phyloP scores from a whole-genome alignment of 2,113 vertebrate species.

The Steatornis caripensis region DNA sequence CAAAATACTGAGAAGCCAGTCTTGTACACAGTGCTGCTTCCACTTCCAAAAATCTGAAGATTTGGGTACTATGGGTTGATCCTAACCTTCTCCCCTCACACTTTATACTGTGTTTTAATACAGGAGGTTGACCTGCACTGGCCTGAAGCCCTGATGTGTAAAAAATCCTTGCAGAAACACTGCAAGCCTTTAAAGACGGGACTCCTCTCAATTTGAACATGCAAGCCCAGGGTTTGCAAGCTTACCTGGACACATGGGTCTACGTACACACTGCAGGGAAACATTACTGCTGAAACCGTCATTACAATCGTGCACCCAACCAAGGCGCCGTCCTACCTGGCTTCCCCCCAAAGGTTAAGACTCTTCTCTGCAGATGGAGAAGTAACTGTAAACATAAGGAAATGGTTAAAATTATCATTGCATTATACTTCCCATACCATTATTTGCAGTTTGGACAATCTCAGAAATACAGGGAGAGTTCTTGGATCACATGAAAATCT shows the following conservation, averaged over 20 bases:
- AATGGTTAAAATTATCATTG: background rate
- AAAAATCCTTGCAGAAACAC: background rate
- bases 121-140: background rate
- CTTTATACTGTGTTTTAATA: fast-evolving
- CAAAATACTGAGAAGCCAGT: background rate
- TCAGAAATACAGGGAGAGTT: background rate
- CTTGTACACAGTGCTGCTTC: fast-evolving
- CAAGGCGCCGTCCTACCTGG: background rate
- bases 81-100: background rate
- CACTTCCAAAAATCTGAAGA: background rate
- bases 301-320: background rate
- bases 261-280: background rate
- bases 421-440: too few species aligned
- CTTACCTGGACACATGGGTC: background rate
- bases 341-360: background rate
- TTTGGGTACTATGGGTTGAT: too few species aligned
- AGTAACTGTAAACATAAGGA: background rate
- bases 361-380: background rate
- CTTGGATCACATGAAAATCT: background rate
- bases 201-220: background rate
- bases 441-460: background rate
- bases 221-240: background rate
- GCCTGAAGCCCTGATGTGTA: background rate
- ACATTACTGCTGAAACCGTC: background rate
- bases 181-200: background rate